Base-by-base conservation (phyloP, 2,888 invertebrate species). In the Meandrusa payeni region DNA sequence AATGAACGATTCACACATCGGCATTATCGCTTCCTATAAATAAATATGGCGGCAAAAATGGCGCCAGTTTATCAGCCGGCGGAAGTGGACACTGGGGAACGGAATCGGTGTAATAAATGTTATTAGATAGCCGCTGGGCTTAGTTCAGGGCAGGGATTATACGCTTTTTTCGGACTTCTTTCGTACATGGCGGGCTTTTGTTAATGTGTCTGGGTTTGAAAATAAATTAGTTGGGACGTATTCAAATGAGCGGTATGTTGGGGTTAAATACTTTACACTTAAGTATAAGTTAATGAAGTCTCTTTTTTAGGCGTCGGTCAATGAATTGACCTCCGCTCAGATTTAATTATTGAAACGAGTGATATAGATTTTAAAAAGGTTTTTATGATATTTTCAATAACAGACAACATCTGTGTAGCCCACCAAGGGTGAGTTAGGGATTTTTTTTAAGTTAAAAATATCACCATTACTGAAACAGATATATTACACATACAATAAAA, bases 11-110 rank as follows among this genome's bases (percentile, higher is more conserved):
- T 68, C 69, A 55, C 69, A 67, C 66, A 76, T 75, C 64, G 68
- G 65, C 73, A 81, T 85, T 80, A 88, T 85, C 83, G 70, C 69
- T 60, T 73, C 75, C 85, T 78, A 88, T 88, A 88, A 88, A 88
- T 87, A 88, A 87, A 88, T 86, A 87, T 82, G 76, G 82, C 76
- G 79, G 82, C 73, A 88, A 88, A 88, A 88, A 88, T 86, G 80
- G 85, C 74, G 69, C 55, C 86, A 77, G 81, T 88, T 87, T 88
- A 88, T 88, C 88, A 87, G 85, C 62, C 64, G 62, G 67, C 73
- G 82, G 82, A 86, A 87, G 85, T 85, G 87, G 87, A 75, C 87
- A 67, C 85, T 71, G 70, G 88, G 88, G 88, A 85, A 72, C 69
- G 71, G 72, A 69, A 70, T 71, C 70, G 56, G 69, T 65, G 83